Evolutionary conservation across 2,888 invertebrate species (phyloP), one percentile per base, ranked within the genome.

Genomic region (Drosophila melanosoma): DNA sequence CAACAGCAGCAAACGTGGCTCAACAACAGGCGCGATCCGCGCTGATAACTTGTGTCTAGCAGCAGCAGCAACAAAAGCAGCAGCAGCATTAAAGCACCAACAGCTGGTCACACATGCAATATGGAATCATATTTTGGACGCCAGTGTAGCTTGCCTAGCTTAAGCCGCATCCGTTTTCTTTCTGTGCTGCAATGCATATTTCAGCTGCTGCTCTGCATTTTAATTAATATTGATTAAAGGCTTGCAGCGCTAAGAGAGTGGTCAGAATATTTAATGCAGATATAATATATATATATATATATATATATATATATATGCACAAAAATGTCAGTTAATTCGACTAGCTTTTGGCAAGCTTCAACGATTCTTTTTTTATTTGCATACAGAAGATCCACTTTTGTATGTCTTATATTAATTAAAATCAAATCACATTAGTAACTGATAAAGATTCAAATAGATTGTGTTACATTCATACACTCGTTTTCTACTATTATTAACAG

Each of bases 1-100:
- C 64, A 70, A 54, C 69, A 68, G 15, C 61, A 83, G 51, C 57
- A 66, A 83, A 76, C 89, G 75, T 73, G 87, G 83, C 78, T 88
- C 71, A 83, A 54, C 79, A 60, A 45, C 12, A 58, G 65, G 42
- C 33, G 49, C 69, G 64, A 66, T 76, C 70, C 66, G 64, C 45
- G 35, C 45, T 79, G 68, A 73, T 79, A 71, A 45, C 36, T 71
- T 56, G 66, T 65, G 66, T 68, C 80, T 67, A 76, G 60, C 40
- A 51, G 49, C n/a, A 52, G 42, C 63, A 29, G 10, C 57, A 45
- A 15, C 45, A 48, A 29, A 40, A 23, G 32, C 61, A 38, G n/a
- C 45, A 48, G 35, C 42, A 23, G 32, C 61, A 38, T 35, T 23
- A 53, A 12, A 23, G 45, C 45, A 45, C 15, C 53, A 53, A 23